A percentile compares a stretch with the other conserved stretches of the same genome.
Conservation (phyloP, 2,113 vertebrate species). For the Actenoides hombroni region DNA sequence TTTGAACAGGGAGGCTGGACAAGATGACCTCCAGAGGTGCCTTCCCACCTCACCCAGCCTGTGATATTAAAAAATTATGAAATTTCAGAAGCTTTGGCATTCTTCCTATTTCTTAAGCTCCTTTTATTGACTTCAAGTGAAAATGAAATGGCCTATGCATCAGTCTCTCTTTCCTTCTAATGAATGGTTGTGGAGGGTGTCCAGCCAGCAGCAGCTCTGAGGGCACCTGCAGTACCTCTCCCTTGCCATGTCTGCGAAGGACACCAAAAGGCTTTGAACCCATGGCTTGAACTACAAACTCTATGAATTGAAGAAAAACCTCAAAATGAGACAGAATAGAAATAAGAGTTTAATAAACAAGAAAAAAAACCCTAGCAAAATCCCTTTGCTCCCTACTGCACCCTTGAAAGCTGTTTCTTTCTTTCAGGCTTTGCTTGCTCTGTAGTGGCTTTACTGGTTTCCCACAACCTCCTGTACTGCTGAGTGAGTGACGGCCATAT, state of each 20-base stretch:
- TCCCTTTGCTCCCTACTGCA: neutral
- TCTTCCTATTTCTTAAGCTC: neutral
- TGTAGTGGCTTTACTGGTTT: neutral
- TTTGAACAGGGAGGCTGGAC: neutral
- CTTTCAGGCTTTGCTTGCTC: neutral
- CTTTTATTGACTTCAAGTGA: neutral
- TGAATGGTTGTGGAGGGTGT: neutral
- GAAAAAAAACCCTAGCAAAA: neutral
- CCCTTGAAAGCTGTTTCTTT: neutral
- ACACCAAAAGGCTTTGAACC: neutral
- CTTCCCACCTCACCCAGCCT: neutral
- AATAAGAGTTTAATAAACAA: neutral
- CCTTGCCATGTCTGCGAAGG: neutral
- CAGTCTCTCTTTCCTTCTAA: rapidly evolving
- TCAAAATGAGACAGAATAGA: neutral
- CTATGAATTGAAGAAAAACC: neutral
- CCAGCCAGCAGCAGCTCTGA: neutral
- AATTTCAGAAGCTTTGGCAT: neutral
- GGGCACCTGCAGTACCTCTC: neutral
- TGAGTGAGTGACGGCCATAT: neutral
- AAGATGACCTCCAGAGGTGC: neutral
- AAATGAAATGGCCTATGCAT: neutral
- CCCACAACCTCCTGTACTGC: neutral
- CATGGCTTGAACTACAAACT: neutral
- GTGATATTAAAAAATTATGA: neutral